Evolutionary conservation across 2,888 invertebrate species (phyloP).

Genomic region (Phragmatobia fuliginosa): DNA sequence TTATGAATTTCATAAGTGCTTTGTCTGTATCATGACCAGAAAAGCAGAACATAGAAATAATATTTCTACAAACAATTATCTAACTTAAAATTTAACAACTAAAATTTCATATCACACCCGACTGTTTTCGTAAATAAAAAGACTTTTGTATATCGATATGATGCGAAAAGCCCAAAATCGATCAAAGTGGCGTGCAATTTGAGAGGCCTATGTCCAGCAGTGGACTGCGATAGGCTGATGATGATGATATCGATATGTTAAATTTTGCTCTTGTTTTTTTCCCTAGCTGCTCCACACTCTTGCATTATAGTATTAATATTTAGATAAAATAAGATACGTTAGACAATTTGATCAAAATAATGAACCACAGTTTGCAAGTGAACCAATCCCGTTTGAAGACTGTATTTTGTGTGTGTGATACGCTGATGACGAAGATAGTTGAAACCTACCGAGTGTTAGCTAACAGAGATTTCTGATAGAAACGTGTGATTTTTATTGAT

Average conservation of each 20-base stretch:
- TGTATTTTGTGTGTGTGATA: slow-evolving; percentile 80
- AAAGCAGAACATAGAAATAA: too few species aligned
- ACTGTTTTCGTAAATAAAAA: too few species aligned
- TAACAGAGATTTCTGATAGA: not conserved
- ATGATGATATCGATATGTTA: too few species aligned
- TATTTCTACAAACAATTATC: too few species aligned
- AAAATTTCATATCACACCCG: too few species aligned
- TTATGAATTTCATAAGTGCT: too few species aligned
- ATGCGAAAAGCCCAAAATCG: too few species aligned
- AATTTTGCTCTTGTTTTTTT: not conserved
- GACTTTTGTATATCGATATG: not conserved
- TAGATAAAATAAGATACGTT: not conserved
- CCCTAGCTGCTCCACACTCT: not conserved
- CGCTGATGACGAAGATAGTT: slow-evolving; percentile 42
- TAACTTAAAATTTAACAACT: too few species aligned
- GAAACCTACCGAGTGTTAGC: not conserved
- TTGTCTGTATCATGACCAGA: too few species aligned
- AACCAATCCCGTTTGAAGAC: slow-evolving; percentile 64
- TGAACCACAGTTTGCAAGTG: slow-evolving; percentile 45
- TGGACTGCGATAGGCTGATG: too few species aligned
- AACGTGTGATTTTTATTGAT: not conserved
- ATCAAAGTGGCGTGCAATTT: too few species aligned
- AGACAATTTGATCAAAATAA: not conserved
- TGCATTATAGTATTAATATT: slow-evolving; percentile 2
- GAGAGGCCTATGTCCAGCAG: too few species aligned